Evolutionary conservation across 2,797 vertebrate genomes (phyloP).

Genomic region (Microchirus variegatus): DNA sequence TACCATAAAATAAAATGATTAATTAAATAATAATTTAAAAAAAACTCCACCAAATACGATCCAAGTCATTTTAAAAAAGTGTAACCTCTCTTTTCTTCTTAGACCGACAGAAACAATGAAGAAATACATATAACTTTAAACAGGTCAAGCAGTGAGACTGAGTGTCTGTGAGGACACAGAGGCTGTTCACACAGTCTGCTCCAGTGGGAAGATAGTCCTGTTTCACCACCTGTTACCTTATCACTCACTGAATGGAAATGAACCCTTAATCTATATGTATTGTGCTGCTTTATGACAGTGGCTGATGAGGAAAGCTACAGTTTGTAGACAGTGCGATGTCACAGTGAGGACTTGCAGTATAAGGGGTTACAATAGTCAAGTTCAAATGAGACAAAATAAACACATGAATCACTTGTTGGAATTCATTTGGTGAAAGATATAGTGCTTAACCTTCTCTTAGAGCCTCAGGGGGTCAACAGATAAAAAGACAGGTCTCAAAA

Average conservation of each 20-base stretch:
- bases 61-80: slow-evolving; percentile 21
- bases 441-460: too few relatives aligned
- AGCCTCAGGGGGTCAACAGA: too few relatives aligned
- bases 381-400: too few relatives aligned
- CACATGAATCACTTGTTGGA: too few relatives aligned
- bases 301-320: slow-evolving; percentile 6
- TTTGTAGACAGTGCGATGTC: background rate
- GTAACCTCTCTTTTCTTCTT: slow-evolving; percentile 1
- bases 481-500: too few relatives aligned
- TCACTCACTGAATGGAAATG: slow-evolving; percentile 56
- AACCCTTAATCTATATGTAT: slow-evolving; percentile 10
- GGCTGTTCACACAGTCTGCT: slow-evolving; percentile 10
- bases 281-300: background rate
- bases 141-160: slow-evolving; percentile 1
- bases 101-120: slow-evolving; percentile 8
- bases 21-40: slow-evolving; percentile 37
- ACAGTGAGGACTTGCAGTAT: background rate
- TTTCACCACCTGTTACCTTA: slow-evolving; percentile 51
- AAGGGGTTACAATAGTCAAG: too few relatives aligned
- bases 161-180: slow-evolving; percentile 1
- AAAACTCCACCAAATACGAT: slow-evolving; percentile 7
- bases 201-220: slow-evolving; percentile 24
- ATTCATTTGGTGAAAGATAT: too few relatives aligned
- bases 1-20: slow-evolving; percentile 44
- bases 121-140: background rate